Conservation (phyloP, 2,888 invertebrate species). For the Cataglyphis altisquamis region DNA sequence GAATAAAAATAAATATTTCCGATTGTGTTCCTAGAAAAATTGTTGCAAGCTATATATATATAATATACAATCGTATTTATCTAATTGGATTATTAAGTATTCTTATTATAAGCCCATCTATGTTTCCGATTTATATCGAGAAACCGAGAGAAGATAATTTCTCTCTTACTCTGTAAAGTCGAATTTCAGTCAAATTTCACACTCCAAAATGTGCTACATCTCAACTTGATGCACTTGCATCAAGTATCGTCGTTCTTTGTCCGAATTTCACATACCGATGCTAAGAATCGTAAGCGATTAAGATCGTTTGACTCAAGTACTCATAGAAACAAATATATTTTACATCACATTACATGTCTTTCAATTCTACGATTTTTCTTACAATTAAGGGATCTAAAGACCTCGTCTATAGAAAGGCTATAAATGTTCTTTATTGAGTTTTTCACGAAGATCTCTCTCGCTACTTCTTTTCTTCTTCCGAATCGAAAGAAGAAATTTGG, state of each 20-base stretch:
- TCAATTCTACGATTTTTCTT: conserved; percentile 37
- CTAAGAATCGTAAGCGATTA: conserved; percentile 36
- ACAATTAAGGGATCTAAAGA: conserved; percentile 49
- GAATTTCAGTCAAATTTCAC: not conserved
- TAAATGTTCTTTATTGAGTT: conserved; percentile 32
- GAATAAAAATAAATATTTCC: conserved; percentile 81
- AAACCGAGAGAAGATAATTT: not conserved
- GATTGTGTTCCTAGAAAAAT: conserved; percentile 78
- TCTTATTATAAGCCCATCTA: conserved; percentile 50
- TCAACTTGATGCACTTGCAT: not conserved
- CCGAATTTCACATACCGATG: conserved; percentile 30
- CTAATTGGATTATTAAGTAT: conserved; percentile 73
- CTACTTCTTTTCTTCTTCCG: conserved; percentile 19
- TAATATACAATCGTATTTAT: conserved; percentile 64
- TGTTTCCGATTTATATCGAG: conserved; percentile 12
- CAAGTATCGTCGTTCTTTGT: not conserved
- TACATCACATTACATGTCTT: conserved; percentile 22
- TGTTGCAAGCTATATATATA: conserved; percentile 71
- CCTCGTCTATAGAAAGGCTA: conserved; percentile 42
- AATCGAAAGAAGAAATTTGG: conserved; percentile 43
- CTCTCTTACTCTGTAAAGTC: not conserved
- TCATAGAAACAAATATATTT: conserved; percentile 26
- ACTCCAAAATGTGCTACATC: not conserved
- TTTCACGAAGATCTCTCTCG: conserved; percentile 1
- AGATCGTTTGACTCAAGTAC: conserved; percentile 40